Base-by-base conservation (phyloP, 2,888 invertebrate species). In the Hypomecis atomaria region DNA sequence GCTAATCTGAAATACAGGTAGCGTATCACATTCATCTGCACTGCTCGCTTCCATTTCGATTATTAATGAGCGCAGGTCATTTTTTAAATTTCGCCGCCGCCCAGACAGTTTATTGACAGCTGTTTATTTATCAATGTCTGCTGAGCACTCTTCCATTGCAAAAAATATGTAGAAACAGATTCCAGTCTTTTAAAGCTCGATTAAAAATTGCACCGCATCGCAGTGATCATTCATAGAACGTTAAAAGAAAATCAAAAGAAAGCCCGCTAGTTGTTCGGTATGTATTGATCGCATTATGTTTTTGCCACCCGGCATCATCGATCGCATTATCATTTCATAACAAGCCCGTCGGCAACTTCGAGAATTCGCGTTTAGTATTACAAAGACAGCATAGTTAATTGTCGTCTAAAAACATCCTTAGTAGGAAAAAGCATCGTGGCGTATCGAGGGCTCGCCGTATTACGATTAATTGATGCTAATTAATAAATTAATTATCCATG, bases 401-500 rank as follows among this genome's bases (percentile, higher is more conserved):
- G 81, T 74, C 59, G 55, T 76, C 78, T 86, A 85, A 85, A 86
- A 86, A 86, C 78, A 71, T 76, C 75, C 72, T 86, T 88, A 80
- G 76, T 75, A 71, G 84, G 88, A 91, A 90, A 88, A 88, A 76
- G 80, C 85, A 86, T 78, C 84, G 78, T 78, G 69, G 82, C 87
- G 85, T 80, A 79, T 79, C 87, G 82, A 76, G 75, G 76, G 78
- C 78, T 75, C 78, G 79, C 79, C 71, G 81, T 82, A 85, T 82
- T 85, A 85, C 88, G 83, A 86, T 88, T 89, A 90, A 90, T 90
- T 89, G 86, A 89, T 89, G 88, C 82, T 89, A 90, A 91, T 90
- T 89, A 89, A 90, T 91, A 88, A 90, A 91, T 90, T 88, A 90
- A 90, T 90, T 90, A 90, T 82, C 85, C 87, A 89, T 89, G 87